These are phyloP conservation scores for Babylonia areolata DNA, from an alignment of 1,140 invertebrate species.

Conservation along the genomic window DNA sequence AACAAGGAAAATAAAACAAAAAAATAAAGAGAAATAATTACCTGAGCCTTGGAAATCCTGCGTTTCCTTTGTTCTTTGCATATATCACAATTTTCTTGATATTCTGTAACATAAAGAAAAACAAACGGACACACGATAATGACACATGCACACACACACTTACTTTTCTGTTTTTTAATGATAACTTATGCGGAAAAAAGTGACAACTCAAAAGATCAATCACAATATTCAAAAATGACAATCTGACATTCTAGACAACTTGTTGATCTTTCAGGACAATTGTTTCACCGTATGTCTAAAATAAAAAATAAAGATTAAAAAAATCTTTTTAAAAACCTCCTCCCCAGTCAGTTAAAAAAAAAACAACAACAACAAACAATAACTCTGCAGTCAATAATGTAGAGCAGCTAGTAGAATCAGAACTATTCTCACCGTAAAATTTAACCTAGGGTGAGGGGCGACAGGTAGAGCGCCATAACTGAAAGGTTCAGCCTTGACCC, in stretches of 20 bases:
- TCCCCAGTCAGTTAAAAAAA: too few relatives aligned
- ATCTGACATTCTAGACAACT: too few relatives aligned
- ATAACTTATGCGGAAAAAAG: too few relatives aligned
- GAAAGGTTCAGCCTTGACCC: constrained; percentile 75
- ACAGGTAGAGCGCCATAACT: constrained; percentile 72
- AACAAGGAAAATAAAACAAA: constrained; percentile 1
- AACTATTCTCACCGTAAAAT: constrained; percentile 55
- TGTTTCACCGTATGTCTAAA: too few relatives aligned
- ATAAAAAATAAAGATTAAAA: background rate
- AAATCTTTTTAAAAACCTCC: background rate
- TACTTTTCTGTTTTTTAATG: too few relatives aligned
- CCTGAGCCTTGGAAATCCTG: constrained; percentile 73
- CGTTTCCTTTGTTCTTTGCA: constrained; percentile 72
- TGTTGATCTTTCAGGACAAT: too few relatives aligned
- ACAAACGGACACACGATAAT: background rate
- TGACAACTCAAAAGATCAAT: too few relatives aligned
- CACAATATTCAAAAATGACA: too few relatives aligned
- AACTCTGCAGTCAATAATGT: too few relatives aligned
- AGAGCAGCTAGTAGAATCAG: too few relatives aligned
- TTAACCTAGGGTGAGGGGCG: constrained; percentile 65
- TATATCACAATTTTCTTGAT: constrained; percentile 75
- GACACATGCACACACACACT: background rate
- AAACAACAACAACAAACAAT: too few relatives aligned
- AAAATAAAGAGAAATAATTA: constrained; percentile 43
- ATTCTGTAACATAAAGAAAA: constrained; percentile 64